These are phyloP conservation scores for Drosophila watanabei DNA, from an alignment of 1,140 invertebrate genomes.

Conservation along the genomic window DNA sequence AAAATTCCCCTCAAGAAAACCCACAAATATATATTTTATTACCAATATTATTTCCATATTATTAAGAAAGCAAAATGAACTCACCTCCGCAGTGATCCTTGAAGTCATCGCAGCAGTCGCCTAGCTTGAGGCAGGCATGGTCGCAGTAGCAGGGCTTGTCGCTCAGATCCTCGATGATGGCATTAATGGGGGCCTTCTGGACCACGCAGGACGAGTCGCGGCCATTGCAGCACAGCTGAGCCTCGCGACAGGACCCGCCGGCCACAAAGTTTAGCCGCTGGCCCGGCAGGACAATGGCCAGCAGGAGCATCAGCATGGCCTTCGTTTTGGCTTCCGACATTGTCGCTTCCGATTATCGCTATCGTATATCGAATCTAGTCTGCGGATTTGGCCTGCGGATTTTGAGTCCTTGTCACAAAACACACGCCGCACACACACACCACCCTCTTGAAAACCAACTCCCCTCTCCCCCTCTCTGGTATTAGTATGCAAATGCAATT, in stretches of 20 bases:
- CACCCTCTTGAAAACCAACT: neutral
- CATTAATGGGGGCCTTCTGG: conserved; percentile 92
- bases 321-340: conserved; percentile 18
- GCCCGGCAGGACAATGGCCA: conserved; percentile 18
- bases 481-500: conserved; percentile 76
- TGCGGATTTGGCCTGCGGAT: conserved; percentile 17
- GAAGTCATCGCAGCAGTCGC: conserved; percentile 94
- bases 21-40: too few relatives aligned
- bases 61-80: conserved; percentile 52
- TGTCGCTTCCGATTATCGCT: neutral
- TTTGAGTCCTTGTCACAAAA: conserved; percentile 25
- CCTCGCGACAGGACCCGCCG: conserved; percentile 90
- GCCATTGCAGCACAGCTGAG: conserved; percentile 92
- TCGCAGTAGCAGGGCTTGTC: conserved; percentile 96
- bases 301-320: conserved; percentile 26
- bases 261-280: conserved; percentile 17
- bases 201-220: conserved; percentile 95
- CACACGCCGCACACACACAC: conserved; percentile 14
- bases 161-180: conserved; percentile 92
- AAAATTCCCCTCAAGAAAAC: neutral
- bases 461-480: neutral
- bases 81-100: conserved; percentile 94
- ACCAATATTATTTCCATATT: neutral
- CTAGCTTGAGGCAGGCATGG: conserved; percentile 94
- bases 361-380: conserved; percentile 23